A percentile compares a stretch with the other conserved stretches of the same genome.
phyloP scores from a whole-genome alignment of 2,113 vertebrate genomes.

The Pomatorhinus ruficollis region DNA sequence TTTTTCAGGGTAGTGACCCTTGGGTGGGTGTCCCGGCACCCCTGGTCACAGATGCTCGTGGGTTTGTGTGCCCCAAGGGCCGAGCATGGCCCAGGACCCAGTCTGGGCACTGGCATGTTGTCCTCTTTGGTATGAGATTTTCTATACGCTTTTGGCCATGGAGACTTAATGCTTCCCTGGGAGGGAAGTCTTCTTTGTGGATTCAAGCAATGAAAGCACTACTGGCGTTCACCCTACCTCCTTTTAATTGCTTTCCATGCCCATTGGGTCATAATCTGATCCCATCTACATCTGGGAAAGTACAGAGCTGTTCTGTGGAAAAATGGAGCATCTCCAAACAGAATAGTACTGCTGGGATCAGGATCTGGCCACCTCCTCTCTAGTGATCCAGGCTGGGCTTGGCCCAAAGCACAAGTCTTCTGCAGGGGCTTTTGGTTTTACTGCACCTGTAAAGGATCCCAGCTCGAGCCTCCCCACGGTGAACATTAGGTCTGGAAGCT shows the following conservation, averaged over 20 bases:
- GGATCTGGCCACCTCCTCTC: neutral
- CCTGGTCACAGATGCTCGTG: fast-evolving
- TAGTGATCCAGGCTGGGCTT: neutral
- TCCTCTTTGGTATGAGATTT: neutral
- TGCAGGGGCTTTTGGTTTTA: neutral
- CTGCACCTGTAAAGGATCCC: neutral
- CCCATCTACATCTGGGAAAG: neutral
- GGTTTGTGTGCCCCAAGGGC: neutral
- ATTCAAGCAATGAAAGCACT: neutral
- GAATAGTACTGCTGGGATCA: neutral
- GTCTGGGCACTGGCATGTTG: neutral
- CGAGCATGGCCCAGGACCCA: neutral
- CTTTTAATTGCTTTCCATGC: neutral
- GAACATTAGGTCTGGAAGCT: neutral
- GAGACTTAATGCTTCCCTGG: neutral
- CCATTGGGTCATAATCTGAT: neutral
- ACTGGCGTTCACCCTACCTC: neutral
- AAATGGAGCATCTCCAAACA: neutral
- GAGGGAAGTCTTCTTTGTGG: neutral
- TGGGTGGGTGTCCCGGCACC: neutral
- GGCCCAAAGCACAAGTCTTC: neutral
- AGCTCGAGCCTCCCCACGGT: fast-evolving
- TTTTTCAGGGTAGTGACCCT: neutral
- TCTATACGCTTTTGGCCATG: neutral
- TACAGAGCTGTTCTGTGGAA: neutral